Evolutionary conservation across 53 echinoderm and acorn worm species (phyloP).

Genomic region (Temnopleurus reevesii): DNA sequence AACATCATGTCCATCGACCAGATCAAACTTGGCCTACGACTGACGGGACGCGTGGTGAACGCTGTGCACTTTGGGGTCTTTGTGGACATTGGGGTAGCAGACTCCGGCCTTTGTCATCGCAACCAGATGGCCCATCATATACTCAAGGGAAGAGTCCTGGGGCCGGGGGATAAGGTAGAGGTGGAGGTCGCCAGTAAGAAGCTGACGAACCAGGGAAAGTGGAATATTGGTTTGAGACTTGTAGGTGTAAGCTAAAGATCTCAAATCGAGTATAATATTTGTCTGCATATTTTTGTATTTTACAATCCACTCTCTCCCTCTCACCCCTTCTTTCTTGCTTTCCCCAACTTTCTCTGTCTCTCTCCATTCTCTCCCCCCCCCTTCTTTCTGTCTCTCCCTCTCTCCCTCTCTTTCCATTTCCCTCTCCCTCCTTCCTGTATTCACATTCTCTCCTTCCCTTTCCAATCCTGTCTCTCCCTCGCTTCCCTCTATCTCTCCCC

Average conservation of each 20-base stretch:
- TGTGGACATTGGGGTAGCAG: conserved; percentile 86
- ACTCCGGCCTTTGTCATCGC: conserved; percentile 77
- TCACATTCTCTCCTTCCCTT: no score
- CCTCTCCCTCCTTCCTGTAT: no score
- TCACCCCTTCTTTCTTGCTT: no score
- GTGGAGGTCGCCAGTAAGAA: conserved; percentile 57
- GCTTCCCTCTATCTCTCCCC: no score
- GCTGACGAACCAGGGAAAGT: neutral
- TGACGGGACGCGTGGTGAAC: conserved; percentile 81
- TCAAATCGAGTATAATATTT: no score
- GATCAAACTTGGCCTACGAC: conserved; percentile 59
- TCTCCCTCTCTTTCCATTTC: no score
- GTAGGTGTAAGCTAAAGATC: conserved; percentile 11
- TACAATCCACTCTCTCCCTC: no score
- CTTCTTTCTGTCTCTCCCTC: no score
- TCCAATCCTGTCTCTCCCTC: no score
- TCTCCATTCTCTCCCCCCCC: no score
- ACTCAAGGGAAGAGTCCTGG: conserved; percentile 68
- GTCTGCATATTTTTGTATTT: no score
- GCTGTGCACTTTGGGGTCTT: conserved; percentile 89
- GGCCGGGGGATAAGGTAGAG: conserved; percentile 86
- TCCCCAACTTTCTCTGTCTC: no score
- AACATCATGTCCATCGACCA: conserved; percentile 74
- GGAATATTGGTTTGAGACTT: neutral
- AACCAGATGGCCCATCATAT: conserved; percentile 69